These are phyloP conservation scores for Cheilosia vernalis DNA, from an alignment of 2,888 invertebrate genomes.

Conservation along the genomic window DNA sequence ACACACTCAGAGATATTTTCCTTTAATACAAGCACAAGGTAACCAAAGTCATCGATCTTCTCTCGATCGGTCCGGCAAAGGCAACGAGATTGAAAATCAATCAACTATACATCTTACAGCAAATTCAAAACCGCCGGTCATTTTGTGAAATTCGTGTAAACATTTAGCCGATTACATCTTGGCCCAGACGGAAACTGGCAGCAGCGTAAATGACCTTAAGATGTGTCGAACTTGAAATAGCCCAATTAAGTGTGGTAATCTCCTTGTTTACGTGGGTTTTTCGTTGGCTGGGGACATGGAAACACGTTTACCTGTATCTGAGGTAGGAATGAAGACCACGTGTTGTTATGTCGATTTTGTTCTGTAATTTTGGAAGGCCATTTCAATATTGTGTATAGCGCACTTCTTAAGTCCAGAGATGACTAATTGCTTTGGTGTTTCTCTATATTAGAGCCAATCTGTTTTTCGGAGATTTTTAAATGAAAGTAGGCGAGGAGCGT, in stretches of 20 bases:
- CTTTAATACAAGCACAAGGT: not conserved
- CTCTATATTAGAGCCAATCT: too few species aligned
- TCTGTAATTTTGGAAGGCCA: too few species aligned
- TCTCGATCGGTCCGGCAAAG: not conserved
- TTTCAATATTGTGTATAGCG: too few species aligned
- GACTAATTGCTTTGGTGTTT: too few species aligned
- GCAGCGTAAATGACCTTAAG: not conserved
- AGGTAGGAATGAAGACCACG: not conserved
- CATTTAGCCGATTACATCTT: not conserved
- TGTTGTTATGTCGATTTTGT: not conserved
- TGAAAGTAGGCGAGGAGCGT: too few species aligned
- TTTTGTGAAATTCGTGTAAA: not conserved
- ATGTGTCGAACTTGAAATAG: not conserved
- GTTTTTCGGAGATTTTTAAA: too few species aligned
- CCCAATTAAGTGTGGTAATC: not conserved
- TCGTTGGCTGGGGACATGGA: not conserved
- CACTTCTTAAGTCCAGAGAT: too few species aligned
- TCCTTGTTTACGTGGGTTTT: not conserved
- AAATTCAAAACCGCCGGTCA: not conserved
- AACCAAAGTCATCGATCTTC: not conserved
- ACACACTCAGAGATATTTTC: not conserved
- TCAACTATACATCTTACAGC: not conserved
- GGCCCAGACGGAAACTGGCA: not conserved
- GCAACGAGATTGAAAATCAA: not conserved
- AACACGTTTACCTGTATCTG: not conserved